phyloP scores from a whole-genome alignment of 1,140 invertebrate species.

The Polyergus mexicanus region DNA sequence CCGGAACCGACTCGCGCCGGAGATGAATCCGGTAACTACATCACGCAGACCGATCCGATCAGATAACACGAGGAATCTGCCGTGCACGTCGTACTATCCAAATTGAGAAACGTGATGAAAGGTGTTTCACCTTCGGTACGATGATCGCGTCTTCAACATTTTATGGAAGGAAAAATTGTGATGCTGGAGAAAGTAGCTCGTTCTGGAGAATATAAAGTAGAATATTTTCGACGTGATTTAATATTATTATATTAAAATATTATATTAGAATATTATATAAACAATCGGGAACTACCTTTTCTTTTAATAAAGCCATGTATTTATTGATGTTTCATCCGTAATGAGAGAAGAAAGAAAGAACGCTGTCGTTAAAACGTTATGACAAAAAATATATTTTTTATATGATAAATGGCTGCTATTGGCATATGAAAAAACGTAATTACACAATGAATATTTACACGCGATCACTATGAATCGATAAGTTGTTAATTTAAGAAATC shows the following conservation, averaged over 20 bases:
- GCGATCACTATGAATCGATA: not conserved
- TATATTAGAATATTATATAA: not conserved
- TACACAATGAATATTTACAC: not conserved
- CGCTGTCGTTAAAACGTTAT: not conserved
- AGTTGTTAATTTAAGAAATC: not conserved
- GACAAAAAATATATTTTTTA: not conserved
- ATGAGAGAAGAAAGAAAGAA: no score
- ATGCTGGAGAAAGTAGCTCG: conserved; percentile 26
- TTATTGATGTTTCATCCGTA: no score
- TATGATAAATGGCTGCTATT: not conserved
- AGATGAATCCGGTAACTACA: conserved; percentile 14
- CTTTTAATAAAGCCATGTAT: not conserved
- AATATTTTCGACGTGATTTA: not conserved
- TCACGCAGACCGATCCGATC: conserved; percentile 1
- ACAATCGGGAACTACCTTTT: not conserved
- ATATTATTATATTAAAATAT: not conserved
- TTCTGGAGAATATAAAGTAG: not conserved
- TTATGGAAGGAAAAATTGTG: not conserved
- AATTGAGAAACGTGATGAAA: conserved; percentile 15
- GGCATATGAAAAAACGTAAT: not conserved
- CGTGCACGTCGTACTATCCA: not conserved
- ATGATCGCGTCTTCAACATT: not conserved
- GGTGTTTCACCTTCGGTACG: no score
- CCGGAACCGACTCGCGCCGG: not conserved
- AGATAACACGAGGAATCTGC: not conserved